These are phyloP conservation scores for Gambelia wislizenii DNA, from an alignment of 2,797 vertebrate genomes.

Conservation along the genomic window DNA sequence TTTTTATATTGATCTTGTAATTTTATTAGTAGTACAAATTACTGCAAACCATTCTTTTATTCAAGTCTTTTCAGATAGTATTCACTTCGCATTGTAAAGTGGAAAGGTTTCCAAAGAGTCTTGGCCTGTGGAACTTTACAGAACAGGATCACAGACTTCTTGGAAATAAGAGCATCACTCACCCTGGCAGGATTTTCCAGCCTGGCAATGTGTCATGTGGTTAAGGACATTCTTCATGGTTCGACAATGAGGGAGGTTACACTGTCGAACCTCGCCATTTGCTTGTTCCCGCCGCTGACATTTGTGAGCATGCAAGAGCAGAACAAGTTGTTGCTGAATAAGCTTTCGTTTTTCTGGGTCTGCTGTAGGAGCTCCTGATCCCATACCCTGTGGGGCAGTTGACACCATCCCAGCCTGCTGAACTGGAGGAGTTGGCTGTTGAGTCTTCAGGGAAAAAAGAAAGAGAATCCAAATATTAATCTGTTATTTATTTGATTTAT, in stretches of 20 bases:
- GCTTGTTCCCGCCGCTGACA: conserved; percentile 96
- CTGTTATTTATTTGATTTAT: no score
- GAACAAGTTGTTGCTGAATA: conserved; percentile 97
- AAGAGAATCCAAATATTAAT: conserved; percentile 9
- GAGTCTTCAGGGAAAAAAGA: conserved; percentile 76
- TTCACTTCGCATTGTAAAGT: not conserved
- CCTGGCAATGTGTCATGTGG: conserved; percentile 99
- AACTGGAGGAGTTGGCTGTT: conserved; percentile 88
- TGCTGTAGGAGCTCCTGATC: conserved; percentile 91
- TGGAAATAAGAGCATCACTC: conserved; percentile 60
- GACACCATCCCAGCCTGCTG: conserved; percentile 85
- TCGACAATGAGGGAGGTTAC: conserved; percentile 96
- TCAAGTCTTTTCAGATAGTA: not conserved
- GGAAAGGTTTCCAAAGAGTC: not conserved
- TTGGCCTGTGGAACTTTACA: not conserved
- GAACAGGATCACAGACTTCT: not conserved
- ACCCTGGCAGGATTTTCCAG: conserved; percentile 99
- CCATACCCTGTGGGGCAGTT: conserved; percentile 84
- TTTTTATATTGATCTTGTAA: not conserved
- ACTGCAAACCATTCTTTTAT: not conserved
- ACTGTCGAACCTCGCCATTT: conserved; percentile 94
- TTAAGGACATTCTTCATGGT: conserved; percentile 99
- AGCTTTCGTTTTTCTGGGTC: conserved; percentile 98
- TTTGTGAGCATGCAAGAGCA: conserved; percentile 96
- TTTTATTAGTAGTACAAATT: not conserved